Evolutionary conservation across 2,888 invertebrate species (phyloP).

Genomic region (Lepidochrysops patricia): DNA sequence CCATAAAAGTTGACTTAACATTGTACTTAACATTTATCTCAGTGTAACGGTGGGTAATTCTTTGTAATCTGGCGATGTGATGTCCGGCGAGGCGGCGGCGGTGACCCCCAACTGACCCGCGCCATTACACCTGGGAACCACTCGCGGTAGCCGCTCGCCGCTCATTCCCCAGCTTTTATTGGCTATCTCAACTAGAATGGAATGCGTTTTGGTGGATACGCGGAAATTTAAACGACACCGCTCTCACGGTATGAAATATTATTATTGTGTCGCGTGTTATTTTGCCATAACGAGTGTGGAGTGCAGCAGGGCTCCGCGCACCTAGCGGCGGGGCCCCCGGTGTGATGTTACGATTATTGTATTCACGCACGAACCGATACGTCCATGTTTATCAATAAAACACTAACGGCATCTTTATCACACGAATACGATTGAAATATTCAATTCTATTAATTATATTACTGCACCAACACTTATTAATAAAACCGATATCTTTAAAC

Average conservation of each 20-base stretch:
- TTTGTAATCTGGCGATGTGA: conserved; percentile 30
- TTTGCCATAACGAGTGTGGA: conserved; percentile 48
- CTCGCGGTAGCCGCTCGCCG: conserved; percentile 50
- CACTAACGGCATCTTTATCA: conserved; percentile 12
- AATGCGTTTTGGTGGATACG: conserved; percentile 58
- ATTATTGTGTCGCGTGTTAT: conserved; percentile 46
- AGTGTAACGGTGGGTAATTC: conserved; percentile 9
- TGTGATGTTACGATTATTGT: conserved; percentile 46
- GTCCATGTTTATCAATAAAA: conserved; percentile 15
- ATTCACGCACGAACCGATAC: conserved; percentile 50
- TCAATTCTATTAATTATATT: background rate
- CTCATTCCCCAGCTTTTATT: conserved; percentile 63
- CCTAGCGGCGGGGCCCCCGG: conserved; percentile 53
- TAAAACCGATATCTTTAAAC: background rate
- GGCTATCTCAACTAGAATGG: conserved; percentile 67
- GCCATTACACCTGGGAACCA: conserved; percentile 60
- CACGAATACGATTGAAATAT: conserved; percentile 12
- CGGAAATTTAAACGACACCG: conserved; percentile 43
- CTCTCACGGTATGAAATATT: conserved; percentile 48
- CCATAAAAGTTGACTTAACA: background rate
- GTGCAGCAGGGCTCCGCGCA: conserved; percentile 44
- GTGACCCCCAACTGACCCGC: conserved; percentile 27
- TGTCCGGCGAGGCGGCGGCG: conserved; percentile 37
- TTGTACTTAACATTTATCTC: background rate
- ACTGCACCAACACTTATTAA: background rate